Percentiles rank a stretch among this genome's conserved stretches.
phyloP scores from a whole-genome alignment of 2,797 vertebrate genomes.

The Serranus cabrilla region DNA sequence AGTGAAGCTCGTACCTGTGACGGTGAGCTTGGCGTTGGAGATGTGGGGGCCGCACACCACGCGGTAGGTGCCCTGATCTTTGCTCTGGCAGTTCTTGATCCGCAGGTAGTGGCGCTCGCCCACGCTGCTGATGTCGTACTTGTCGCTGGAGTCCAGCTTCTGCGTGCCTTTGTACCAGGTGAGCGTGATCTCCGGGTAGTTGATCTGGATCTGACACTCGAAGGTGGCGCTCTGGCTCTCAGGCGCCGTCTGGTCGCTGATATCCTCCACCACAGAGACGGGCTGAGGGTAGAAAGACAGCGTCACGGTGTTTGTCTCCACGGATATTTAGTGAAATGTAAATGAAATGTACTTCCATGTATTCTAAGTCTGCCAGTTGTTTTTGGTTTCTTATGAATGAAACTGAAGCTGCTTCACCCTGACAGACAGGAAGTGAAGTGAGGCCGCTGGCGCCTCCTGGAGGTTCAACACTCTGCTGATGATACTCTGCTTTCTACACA shows the following conservation, averaged over 20 bases:
- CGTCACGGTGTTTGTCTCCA: too few relatives aligned
- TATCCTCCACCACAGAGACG: conserved; percentile 92
- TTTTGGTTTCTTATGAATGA: too few relatives aligned
- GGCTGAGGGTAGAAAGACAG: too few relatives aligned
- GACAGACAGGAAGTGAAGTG: too few relatives aligned
- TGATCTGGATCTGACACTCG: conserved; percentile 94
- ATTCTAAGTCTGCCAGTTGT: too few relatives aligned
- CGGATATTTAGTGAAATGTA: background rate
- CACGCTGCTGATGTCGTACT: conserved; percentile 91
- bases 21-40: conserved; percentile 93
- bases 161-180: conserved; percentile 98
- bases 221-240: conserved; percentile 91
- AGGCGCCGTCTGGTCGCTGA: conserved; percentile 89
- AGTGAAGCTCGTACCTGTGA: conserved; percentile 87
- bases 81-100: conserved; percentile 90
- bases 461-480: too few relatives aligned
- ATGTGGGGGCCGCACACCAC: conserved; percentile 98
- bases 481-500: too few relatives aligned
- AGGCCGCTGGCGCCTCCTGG: too few relatives aligned
- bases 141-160: conserved; percentile 91
- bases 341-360: too few relatives aligned
- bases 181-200: conserved; percentile 96
- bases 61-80: conserved; percentile 95
- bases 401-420: too few relatives aligned
- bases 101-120: conserved; percentile 91